Percentiles rank a stretch among this genome's conserved stretches.
Evolutionary conservation across 2,797 vertebrate species (phyloP).

Genomic region (Microchirus variegatus): DNA sequence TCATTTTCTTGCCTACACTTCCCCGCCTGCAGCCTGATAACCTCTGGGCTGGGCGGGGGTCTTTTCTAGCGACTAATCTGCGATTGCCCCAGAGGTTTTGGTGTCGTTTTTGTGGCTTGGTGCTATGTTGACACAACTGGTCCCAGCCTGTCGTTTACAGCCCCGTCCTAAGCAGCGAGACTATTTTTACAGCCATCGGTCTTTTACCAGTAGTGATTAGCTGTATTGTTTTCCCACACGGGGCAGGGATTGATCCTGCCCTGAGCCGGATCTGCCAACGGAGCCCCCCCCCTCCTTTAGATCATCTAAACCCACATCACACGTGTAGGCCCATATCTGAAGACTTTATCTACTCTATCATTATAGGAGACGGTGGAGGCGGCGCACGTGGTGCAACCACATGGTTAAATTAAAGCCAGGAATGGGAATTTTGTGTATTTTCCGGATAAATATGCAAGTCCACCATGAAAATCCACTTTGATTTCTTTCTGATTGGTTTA

Average conservation of each 20-base stretch:
- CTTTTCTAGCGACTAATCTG: constrained; percentile 19
- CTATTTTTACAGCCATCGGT: constrained; percentile 57
- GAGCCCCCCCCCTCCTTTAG: constrained; percentile 33
- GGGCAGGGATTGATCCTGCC: constrained; percentile 36
- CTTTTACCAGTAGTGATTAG: constrained; percentile 36
- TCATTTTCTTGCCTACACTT: background rate
- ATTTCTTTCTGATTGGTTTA: background rate
- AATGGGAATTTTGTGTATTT: background rate
- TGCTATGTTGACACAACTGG: constrained; percentile 68
- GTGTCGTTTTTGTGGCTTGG: constrained; percentile 44
- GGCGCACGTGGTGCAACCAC: background rate
- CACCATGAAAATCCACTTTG: background rate
- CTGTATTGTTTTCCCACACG: constrained; percentile 40
- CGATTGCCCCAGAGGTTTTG: constrained; percentile 15
- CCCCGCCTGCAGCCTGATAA: background rate
- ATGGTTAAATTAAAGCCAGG: background rate
- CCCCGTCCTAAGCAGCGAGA: constrained; percentile 42
- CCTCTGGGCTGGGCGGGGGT: constrained; percentile 2
- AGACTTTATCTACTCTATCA: constrained; percentile 17
- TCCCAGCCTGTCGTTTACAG: constrained; percentile 53
- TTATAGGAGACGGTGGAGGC: background rate
- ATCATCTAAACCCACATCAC: background rate
- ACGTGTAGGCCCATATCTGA: constrained; percentile 6
- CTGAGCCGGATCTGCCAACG: constrained; percentile 37
- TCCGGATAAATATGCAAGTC: background rate